These are phyloP conservation scores for Cyanoramphus novaezelandiae DNA, from an alignment of 2,113 vertebrate species.

Conservation along the genomic window DNA sequence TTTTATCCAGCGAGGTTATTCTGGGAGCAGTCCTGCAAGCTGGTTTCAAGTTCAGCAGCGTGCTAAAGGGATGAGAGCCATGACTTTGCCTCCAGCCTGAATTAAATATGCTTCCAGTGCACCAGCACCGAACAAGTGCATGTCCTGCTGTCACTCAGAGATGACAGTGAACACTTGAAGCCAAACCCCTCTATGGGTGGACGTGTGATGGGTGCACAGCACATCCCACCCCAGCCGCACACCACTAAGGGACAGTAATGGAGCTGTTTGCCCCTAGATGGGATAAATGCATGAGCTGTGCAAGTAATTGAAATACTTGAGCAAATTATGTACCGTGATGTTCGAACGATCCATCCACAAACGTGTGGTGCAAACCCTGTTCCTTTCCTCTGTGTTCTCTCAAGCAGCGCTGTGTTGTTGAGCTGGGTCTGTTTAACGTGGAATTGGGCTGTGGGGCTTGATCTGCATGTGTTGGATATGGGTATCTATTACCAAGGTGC, in stretches of 20 bases:
- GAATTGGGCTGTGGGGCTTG: accelerated
- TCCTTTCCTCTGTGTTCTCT: not conserved
- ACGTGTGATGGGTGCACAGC: not conserved
- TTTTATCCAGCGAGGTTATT: not conserved
- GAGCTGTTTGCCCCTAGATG: not conserved
- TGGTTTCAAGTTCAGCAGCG: not conserved
- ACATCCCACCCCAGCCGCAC: not conserved
- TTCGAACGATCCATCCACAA: accelerated
- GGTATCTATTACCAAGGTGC: accelerated
- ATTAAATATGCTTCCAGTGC: not conserved
- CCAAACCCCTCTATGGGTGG: accelerated
- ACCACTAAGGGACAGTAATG: not conserved
- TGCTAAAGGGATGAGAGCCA: not conserved
- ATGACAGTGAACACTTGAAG: not conserved
- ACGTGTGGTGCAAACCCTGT: not conserved
- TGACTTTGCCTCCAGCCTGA: constrained; percentile 41
- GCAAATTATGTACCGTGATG: not conserved
- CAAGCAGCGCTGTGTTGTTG: not conserved
- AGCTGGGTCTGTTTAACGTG: accelerated
- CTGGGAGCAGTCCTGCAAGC: not conserved
- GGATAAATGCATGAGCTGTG: not conserved
- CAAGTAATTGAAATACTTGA: not conserved
- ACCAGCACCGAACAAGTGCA: not conserved
- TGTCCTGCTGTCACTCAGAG: not conserved
- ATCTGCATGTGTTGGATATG: accelerated